Base-by-base conservation (phyloP, 1,140 invertebrate genomes). In the Polypedilum pembai region DNA sequence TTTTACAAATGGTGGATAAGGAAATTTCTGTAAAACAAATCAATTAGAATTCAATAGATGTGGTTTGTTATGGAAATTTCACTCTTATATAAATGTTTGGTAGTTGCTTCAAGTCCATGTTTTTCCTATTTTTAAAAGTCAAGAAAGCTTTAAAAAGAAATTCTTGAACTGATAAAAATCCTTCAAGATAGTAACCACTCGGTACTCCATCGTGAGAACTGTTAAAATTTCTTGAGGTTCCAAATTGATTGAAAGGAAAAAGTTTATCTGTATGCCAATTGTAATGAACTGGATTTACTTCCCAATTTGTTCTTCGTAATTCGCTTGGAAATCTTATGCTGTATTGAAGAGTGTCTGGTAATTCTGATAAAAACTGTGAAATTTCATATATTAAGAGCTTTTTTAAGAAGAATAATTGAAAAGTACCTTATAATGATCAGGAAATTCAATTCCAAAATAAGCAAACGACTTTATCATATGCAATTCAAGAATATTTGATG, bases 161-260 rank as follows among this genome's bases (percentile, higher is more conserved):
- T 75, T 78, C 76, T 73, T 78, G 77, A 8, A 77, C 41, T 0
- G 73, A 40, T 33, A 78, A 24, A 41, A 77, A 78, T 63, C 76
- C 76, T 24, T 78, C 77, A 21, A 69, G 8, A 20, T 69, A 69
- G 10, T 69, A 69, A 3, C 65, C 65, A 10, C n/a, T 10, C 0
- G 65, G 65, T 4, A 21, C 8, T 0, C 65, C 65, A 69, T 69
- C 65, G 7, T 69, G 65, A 69, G n/a, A 3, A 69, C 3, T 18
- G 7, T 21, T 8, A 8, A 3, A 69, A 18, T 69, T 69, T 69
- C 65, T 20, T 8, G 65, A 5, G 4, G 17, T 18, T 20, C 65
- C 65, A 69, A 18, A 18, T 21, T 69, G 65, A 20, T 18, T 18
- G 1, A 24, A 10, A 65, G 74, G 74, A 15, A 56, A 74, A 5